Percentiles rank a stretch among this genome's conserved stretches.
phyloP scores from a whole-genome alignment of 1,140 invertebrate genomes.

The Tetragnatha versicolor region DNA sequence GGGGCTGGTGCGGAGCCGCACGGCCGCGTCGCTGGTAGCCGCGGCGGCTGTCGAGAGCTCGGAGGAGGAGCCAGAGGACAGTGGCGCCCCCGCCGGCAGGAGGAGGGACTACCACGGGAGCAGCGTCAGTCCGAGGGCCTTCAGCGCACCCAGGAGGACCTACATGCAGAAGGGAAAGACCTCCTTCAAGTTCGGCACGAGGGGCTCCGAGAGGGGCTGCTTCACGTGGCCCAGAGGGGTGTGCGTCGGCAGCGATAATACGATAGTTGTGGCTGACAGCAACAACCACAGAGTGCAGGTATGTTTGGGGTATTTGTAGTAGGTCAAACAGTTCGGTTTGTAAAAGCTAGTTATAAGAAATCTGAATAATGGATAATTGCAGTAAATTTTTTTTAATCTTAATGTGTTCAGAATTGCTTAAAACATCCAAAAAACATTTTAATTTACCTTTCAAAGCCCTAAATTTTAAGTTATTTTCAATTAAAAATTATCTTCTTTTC shows the following conservation, averaged over 20 bases:
- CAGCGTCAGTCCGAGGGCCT: constrained; percentile 20
- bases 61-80: no score
- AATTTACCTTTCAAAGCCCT: no score
- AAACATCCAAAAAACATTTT: no score
- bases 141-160: constrained; percentile 47
- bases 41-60: no score
- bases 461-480: no score
- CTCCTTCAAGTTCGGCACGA: constrained; percentile 91
- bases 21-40: constrained; percentile 5
- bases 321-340: no score
- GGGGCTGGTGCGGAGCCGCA: constrained; percentile 1
- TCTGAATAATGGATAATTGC: no score
- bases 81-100: not conserved
- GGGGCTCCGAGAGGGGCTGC: constrained; percentile 93
- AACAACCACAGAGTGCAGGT: constrained; percentile 88
- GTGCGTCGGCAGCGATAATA: constrained; percentile 90
- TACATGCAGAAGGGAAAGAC: constrained; percentile 76
- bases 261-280: constrained; percentile 93
- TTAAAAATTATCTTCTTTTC: no score
- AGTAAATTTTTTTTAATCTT: no score
- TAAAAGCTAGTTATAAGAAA: no score
- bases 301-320: no score
- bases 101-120: constrained; percentile 15
- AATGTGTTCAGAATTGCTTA: no score
- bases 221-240: constrained; percentile 97